Percentiles rank a stretch among this genome's conserved stretches.
Evolutionary conservation across 2,797 vertebrate species (phyloP).

Genomic region (Chelmon rostratus): DNA sequence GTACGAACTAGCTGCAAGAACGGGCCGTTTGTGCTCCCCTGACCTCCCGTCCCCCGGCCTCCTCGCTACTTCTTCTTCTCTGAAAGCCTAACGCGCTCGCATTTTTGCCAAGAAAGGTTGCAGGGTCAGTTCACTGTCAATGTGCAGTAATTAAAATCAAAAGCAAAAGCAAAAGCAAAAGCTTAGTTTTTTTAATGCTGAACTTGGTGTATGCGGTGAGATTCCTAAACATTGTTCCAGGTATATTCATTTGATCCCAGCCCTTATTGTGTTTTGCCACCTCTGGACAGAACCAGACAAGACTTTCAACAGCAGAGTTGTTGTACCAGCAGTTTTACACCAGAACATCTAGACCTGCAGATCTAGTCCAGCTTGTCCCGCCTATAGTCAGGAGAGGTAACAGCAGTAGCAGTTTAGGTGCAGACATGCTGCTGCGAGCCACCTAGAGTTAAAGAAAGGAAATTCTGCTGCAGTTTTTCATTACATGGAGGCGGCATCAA

Average conservation of each 20-base stretch:
- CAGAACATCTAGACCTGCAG: neutral
- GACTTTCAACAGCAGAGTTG: neutral
- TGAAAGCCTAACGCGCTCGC: neutral
- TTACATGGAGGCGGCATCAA: too few relatives aligned
- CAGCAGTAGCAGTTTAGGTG: neutral
- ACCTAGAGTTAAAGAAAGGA: neutral
- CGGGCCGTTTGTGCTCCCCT: neutral
- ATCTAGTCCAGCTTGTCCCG: neutral
- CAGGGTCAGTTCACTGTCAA: neutral
- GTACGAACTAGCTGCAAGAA: neutral
- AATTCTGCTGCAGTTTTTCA: neutral
- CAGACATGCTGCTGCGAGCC: neutral
- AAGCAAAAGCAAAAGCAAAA: neutral
- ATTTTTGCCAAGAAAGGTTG: neutral
- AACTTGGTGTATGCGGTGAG: too few relatives aligned
- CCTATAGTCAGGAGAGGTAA: neutral
- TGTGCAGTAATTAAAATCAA: neutral
- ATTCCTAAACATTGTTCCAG: too few relatives aligned
- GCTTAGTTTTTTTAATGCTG: neutral
- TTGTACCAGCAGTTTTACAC: neutral
- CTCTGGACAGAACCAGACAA: neutral
- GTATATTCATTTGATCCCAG: neutral
- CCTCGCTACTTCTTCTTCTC: neutral
- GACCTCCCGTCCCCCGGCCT: neutral
- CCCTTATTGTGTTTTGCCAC: neutral